Evolutionary conservation across 2,113 vertebrate genomes (phyloP).

Genomic region (Notarius lentiginosus): DNA sequence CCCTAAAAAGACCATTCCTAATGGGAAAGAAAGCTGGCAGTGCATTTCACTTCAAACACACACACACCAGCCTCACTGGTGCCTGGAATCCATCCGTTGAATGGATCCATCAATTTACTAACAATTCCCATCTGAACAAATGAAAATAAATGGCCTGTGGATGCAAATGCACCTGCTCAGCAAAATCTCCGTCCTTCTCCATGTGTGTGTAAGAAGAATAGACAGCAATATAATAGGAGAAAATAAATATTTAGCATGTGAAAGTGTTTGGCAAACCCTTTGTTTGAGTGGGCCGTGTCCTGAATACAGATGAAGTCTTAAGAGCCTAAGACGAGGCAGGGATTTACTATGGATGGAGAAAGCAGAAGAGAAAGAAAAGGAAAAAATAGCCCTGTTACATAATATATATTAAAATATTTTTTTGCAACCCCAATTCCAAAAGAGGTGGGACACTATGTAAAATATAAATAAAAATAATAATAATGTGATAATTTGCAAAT

Average conservation of each 20-base stretch:
- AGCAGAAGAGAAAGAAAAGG: background rate
- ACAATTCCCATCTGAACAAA: slow-evolving; percentile 19
- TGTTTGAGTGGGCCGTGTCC: slow-evolving; percentile 10
- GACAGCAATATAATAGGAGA: background rate
- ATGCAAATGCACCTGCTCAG: slow-evolving; percentile 32
- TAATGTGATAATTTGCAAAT: no score
- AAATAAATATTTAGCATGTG: slow-evolving; percentile 31
- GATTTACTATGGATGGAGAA: slow-evolving; percentile 18
- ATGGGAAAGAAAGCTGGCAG: slow-evolving; percentile 16
- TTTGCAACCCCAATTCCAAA: no score
- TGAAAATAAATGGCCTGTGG: slow-evolving; percentile 31
- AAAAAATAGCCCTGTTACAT: slow-evolving; percentile 9
- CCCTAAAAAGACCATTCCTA: slow-evolving; percentile 42
- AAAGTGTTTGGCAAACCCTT: background rate
- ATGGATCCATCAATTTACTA: slow-evolving; percentile 24
- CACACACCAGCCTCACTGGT: slow-evolving; percentile 9
- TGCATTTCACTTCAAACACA: slow-evolving; percentile 37
- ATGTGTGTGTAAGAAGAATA: background rate
- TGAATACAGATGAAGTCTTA: slow-evolving; percentile 39
- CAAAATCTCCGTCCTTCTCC: background rate
- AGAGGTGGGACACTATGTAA: no score
- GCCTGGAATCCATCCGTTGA: slow-evolving; percentile 23
- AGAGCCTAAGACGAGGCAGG: slow-evolving; percentile 1
- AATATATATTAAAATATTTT: background rate
- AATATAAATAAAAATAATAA: no score